phyloP scores from a whole-genome alignment of 35 echinoderm and acorn worm genomes.

The Heliocidaris erythrogramma region DNA sequence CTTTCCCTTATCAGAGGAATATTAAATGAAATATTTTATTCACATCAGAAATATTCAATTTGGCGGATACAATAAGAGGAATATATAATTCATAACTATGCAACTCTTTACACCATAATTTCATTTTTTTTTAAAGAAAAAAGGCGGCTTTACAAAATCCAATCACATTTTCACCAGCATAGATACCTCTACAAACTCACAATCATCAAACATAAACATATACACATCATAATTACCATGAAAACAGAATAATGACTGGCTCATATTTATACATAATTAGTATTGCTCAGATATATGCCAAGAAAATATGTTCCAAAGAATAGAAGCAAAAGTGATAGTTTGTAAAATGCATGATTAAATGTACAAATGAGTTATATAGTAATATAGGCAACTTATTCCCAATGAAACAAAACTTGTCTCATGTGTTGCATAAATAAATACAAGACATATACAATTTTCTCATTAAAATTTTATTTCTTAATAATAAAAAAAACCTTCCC shows the following conservation, averaged over 20 bases:
- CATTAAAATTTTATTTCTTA: neutral
- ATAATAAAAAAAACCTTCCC: neutral
- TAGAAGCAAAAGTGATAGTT: neutral
- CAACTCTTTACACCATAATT: neutral
- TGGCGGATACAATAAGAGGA: neutral
- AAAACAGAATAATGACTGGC: neutral
- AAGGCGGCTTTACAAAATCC: neutral
- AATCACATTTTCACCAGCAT: neutral
- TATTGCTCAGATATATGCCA: conserved; percentile 17
- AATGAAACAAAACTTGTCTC: neutral
- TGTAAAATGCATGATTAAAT: neutral
- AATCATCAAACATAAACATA: neutral
- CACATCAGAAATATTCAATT: neutral
- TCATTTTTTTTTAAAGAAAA: neutral
- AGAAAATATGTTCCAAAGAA: neutral
- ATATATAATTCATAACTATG: neutral
- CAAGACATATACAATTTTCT: neutral
- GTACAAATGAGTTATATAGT: neutral
- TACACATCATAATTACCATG: neutral
- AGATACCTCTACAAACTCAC: conserved; percentile 4
- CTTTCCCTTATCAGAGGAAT: neutral
- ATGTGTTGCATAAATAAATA: conserved; percentile 8
- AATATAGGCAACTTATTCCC: neutral
- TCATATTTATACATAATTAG: conserved; percentile 14
- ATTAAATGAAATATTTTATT: neutral